phyloP scores from a whole-genome alignment of 2,113 vertebrate genomes.

The Pygoscelis antarcticus region DNA sequence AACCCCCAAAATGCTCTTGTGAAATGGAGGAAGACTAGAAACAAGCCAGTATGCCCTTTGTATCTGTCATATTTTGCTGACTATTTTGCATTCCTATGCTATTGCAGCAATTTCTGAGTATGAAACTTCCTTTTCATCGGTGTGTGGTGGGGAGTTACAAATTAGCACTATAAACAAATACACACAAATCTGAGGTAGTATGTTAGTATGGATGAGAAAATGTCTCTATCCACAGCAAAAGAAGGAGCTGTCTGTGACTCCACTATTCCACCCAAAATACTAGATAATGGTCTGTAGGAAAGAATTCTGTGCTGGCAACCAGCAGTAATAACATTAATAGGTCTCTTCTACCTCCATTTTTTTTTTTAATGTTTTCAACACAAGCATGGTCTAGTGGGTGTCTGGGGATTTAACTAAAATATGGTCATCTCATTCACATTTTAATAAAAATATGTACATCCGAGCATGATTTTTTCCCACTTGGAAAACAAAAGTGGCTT shows the following conservation, averaged over 20 bases:
- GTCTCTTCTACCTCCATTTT: neutral
- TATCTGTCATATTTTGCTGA: slow-evolving; percentile 7
- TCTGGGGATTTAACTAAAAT: neutral
- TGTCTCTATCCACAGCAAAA: neutral
- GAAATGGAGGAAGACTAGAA: neutral
- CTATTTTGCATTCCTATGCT: neutral
- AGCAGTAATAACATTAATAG: neutral
- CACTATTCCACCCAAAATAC: neutral
- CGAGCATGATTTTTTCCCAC: neutral
- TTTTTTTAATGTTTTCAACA: neutral
- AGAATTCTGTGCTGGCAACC: neutral
- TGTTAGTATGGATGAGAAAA: neutral
- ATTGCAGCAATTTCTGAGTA: neutral
- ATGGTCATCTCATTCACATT: neutral
- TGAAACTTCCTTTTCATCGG: neutral
- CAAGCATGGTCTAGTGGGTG: neutral
- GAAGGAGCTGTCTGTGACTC: neutral
- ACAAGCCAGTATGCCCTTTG: neutral
- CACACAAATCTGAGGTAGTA: neutral
- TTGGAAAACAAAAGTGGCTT: neutral
- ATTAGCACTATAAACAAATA: neutral
- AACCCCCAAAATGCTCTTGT: neutral
- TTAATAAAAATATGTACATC: neutral
- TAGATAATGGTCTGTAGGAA: neutral
- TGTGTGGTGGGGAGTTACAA: neutral